phyloP scores from a whole-genome alignment of 2,888 invertebrate species.

The Polyploca ridens region DNA sequence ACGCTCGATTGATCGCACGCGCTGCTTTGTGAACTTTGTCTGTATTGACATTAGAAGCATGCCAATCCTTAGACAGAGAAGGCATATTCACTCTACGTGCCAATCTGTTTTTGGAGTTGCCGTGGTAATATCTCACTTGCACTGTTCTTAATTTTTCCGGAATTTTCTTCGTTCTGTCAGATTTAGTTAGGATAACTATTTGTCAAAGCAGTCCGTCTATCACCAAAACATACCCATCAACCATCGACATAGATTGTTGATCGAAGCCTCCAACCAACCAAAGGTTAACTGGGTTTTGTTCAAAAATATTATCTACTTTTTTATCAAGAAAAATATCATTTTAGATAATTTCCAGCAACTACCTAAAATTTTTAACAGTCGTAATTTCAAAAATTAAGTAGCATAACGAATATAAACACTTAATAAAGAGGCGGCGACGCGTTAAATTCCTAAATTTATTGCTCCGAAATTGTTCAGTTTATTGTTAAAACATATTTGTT shows the following conservation, averaged over 20 bases:
- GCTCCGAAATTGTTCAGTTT: slow-evolving; percentile 62
- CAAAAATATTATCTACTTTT: neutral
- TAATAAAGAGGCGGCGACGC: slow-evolving; percentile 61
- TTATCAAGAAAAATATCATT: neutral
- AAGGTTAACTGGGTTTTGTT: neutral
- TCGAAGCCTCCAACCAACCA: too few relatives aligned
- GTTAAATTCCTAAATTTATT: slow-evolving; percentile 65
- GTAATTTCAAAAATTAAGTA: slow-evolving; percentile 28
- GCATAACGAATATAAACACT: slow-evolving; percentile 50
- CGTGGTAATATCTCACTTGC: too few relatives aligned
- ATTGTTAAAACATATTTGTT: slow-evolving; percentile 63
- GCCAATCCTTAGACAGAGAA: neutral
- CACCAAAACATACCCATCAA: too few relatives aligned
- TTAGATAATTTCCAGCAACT: neutral
- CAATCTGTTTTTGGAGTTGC: too few relatives aligned
- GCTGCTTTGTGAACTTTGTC: slow-evolving; percentile 31
- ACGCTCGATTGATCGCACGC: slow-evolving; percentile 69
- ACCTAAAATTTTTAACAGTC: neutral
- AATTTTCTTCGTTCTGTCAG: too few relatives aligned
- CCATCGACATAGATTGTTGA: too few relatives aligned
- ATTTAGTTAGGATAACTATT: too few relatives aligned
- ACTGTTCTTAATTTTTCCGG: too few relatives aligned
- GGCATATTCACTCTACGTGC: too few relatives aligned
- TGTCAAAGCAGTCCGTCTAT: too few relatives aligned
- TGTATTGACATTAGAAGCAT: neutral